These are phyloP conservation scores for Hylyphantes graminicola DNA, from an alignment of 1,140 invertebrate genomes.

Conservation along the genomic window DNA sequence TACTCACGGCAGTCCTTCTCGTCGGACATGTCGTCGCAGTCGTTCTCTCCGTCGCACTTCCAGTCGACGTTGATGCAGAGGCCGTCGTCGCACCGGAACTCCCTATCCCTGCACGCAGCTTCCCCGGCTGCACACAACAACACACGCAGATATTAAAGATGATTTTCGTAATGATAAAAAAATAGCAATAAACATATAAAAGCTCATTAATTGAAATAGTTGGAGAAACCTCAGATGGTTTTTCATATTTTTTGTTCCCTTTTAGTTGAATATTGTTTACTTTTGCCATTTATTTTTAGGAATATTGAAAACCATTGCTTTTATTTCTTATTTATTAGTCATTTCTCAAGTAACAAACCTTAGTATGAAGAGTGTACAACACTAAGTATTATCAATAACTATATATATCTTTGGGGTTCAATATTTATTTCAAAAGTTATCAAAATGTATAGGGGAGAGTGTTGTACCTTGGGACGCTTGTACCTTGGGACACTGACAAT, in stretches of 20 bases:
- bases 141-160: no score
- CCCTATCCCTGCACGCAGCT: constrained; percentile 79
- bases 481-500: no score
- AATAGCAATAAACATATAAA: not conserved
- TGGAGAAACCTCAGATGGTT: no score
- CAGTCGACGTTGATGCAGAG: constrained; percentile 81
- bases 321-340: no score
- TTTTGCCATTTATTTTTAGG: not conserved
- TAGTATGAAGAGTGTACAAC: no score
- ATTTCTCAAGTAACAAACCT: no score
- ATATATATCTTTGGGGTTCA: no score
- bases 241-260: not conserved
- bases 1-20: constrained; percentile 75
- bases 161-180: not conserved
- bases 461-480: no score
- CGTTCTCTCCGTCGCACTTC: constrained; percentile 83
- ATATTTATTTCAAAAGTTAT: no score
- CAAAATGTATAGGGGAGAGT: no score
- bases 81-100: constrained; percentile 85
- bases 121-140: constrained; percentile 34
- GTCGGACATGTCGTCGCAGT: constrained; percentile 79
- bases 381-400: no score
- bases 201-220: not conserved
- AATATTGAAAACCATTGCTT: not conserved
- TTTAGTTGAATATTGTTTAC: not conserved